Evolutionary conservation across 2,113 vertebrate species (phyloP), one percentile per base, ranked within the genome.

Genomic region (Ceyx margarethae): DNA sequence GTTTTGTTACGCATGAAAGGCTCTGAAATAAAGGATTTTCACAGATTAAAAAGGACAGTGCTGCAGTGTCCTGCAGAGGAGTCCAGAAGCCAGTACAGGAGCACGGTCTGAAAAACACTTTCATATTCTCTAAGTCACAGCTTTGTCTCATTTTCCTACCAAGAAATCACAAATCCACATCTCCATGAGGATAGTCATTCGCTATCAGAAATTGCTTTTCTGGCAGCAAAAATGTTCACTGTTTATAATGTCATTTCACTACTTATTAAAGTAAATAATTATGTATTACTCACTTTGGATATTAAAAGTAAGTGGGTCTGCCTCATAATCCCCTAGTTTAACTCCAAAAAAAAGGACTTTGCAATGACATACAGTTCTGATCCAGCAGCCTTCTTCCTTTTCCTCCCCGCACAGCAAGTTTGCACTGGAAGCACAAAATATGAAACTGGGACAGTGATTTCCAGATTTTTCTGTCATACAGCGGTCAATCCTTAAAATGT

Each of bases 181-280:
- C 67, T 85, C 87, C 51, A 13, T 91, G 68, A 85, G 79, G 72
- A 92, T 62, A 45, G 71, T 11, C n/a, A 64, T 12, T 94, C 25
- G 6, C 43, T 67, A 58, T 77, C 84, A 93, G 81, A 82, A 89
- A 93, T 29, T 35, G 26, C 31, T 40, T 85, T 95, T 58, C 64
- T 85, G 84, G 72, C 78, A 95, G 91, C 25, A 67, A 77, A 73
- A 85, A 51, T 83, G 89, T 85, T 87, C 81, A 22, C 26, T 69
- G 60, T 95, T 94, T 87, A 45, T 87, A 57, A 74, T 93, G 94
- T 91, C 51, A 80, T 80, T 94, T 93, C 72, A 53, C 65, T 93
- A 31, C 81, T 84, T 94, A 60, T 37, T 93, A 66, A 94, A 89
- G 60, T 91, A 71, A 93, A 43, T 95, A 91, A 77, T 45, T 61